These are phyloP conservation scores for Gymnodraco acuticeps DNA, from an alignment of 2,797 vertebrate genomes.

Conservation along the genomic window DNA sequence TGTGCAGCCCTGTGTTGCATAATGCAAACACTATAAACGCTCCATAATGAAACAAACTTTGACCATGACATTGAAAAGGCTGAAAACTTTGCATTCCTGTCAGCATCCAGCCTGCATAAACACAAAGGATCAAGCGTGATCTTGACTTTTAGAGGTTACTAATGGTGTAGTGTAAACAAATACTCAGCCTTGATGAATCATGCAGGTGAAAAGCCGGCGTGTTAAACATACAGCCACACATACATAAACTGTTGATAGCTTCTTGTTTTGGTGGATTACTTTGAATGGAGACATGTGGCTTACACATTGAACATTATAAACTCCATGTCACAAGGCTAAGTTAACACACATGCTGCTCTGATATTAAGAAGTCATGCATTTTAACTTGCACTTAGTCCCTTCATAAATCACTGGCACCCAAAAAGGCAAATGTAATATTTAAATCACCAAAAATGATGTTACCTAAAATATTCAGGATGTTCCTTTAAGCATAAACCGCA, in stretches of 20 bases:
- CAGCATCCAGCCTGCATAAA: constrained; percentile 29
- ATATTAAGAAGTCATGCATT: not conserved
- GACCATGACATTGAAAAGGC: constrained; percentile 6
- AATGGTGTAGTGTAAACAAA: constrained; percentile 23
- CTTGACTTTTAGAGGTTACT: constrained; percentile 35
- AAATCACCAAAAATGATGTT: constrained; percentile 8
- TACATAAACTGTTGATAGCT: constrained; percentile 11
- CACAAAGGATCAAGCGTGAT: constrained; percentile 25
- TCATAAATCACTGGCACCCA: not conserved
- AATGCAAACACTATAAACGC: not conserved
- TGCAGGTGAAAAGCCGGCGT: constrained; percentile 31
- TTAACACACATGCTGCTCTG: not conserved
- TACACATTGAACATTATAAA: not conserved
- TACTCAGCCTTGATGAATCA: constrained; percentile 45
- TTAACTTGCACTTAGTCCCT: not conserved
- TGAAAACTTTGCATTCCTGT: constrained; percentile 25
- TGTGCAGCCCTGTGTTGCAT: not conserved
- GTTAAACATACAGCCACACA: constrained; percentile 7
- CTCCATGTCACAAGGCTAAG: not conserved
- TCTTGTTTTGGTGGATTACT: constrained; percentile 5
- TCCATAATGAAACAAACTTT: constrained; percentile 22
- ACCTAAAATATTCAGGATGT: constrained; percentile 32
- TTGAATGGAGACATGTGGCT: not conserved
- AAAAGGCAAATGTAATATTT: not conserved
- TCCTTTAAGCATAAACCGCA: constrained; percentile 75